Percentiles rank a stretch among this genome's conserved stretches.
phyloP scores from a whole-genome alignment of 2,113 vertebrate genomes.

The Hystrix brachyura region DNA sequence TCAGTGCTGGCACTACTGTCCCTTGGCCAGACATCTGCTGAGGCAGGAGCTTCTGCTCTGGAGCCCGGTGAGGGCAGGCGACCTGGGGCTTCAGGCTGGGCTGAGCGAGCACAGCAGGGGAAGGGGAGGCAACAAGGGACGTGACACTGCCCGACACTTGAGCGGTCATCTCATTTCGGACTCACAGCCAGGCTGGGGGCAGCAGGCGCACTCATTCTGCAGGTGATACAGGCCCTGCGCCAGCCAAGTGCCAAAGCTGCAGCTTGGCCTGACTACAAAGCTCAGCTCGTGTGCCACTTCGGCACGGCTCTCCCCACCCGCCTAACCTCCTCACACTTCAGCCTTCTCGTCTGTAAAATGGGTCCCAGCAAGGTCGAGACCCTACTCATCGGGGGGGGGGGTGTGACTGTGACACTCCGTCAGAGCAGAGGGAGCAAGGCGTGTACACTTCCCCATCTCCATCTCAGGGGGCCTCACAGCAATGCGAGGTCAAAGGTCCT shows the following conservation, averaged over 20 bases:
- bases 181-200: neutral
- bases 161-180: neutral
- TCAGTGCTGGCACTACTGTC: fast-evolving
- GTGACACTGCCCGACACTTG: too few relatives aligned
- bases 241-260: neutral
- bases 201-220: neutral
- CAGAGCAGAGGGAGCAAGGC: neutral
- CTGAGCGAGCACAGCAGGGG: neutral
- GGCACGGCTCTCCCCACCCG: neutral
- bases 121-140: neutral
- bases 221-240: fast-evolving
- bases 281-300: neutral
- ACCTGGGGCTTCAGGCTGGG: neutral
- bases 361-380: neutral
- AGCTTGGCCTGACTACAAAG: neutral
- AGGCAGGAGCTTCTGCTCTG: neutral
- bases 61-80: neutral
- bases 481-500: neutral
- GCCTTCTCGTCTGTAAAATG: neutral
- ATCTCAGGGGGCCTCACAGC: neutral
- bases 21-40: fast-evolving
- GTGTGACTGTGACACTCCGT: neutral
- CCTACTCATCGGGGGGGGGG: neutral
- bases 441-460: neutral
- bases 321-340: neutral